Evolutionary conservation across 2,797 vertebrate species (phyloP).

Genomic region (Anabas testudineus): DNA sequence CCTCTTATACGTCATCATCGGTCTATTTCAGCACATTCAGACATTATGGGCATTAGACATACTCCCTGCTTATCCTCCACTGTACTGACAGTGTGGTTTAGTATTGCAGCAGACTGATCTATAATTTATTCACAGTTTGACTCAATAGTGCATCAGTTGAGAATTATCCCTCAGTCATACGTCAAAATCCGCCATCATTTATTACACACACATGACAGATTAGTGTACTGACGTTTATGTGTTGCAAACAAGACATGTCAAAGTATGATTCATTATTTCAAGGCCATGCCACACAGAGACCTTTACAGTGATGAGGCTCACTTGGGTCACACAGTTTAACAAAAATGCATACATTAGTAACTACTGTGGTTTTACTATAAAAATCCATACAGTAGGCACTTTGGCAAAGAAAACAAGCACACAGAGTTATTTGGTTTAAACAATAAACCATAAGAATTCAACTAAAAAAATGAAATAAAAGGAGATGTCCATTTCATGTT

Average conservation of each 20-base stretch:
- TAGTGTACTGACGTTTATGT: neutral
- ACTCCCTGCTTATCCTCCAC: conserved; percentile 27
- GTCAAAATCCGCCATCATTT: conserved; percentile 30
- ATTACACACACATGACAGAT: conserved; percentile 22
- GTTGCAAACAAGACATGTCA: conserved; percentile 19
- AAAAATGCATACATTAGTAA: conserved; percentile 11
- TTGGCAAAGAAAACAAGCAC: conserved; percentile 44
- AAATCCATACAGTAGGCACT: conserved; percentile 56
- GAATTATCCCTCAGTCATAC: conserved; percentile 35
- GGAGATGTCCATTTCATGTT: neutral
- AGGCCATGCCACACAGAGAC: conserved; percentile 8
- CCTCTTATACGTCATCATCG: neutral
- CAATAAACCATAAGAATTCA: conserved; percentile 8
- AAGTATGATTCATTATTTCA: conserved; percentile 18
- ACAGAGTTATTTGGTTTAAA: conserved; percentile 12
- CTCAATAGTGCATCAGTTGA: conserved; percentile 70
- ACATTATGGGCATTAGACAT: conserved; percentile 19
- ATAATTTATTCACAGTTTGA: conserved; percentile 77
- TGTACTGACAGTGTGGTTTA: conserved; percentile 36
- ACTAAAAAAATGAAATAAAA: conserved; percentile 9
- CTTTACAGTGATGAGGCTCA: conserved; percentile 16
- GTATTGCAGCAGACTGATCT: conserved; percentile 66
- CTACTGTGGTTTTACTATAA: conserved; percentile 18
- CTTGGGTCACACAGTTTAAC: neutral
- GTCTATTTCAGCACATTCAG: conserved; percentile 18